These are phyloP conservation scores for Rhopalosiphum nymphaeae DNA, from an alignment of 2,888 invertebrate species.

Conservation along the genomic window DNA sequence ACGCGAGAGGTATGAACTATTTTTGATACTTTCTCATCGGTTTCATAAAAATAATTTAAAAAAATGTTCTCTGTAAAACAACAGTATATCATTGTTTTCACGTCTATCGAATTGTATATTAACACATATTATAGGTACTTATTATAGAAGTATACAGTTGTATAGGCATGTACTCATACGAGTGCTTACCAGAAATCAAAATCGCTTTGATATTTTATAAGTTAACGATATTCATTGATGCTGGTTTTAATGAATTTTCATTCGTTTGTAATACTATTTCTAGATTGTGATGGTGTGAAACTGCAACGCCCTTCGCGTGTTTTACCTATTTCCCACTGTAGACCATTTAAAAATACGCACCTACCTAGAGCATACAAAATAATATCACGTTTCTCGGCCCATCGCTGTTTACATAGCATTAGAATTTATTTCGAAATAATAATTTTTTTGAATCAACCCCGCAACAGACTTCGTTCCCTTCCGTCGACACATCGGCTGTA, in stretches of 20 bases:
- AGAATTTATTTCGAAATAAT: constrained; percentile 5
- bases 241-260: background rate
- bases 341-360: background rate
- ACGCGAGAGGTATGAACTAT: background rate
- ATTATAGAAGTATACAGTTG: background rate
- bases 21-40: background rate
- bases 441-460: background rate
- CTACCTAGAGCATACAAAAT: background rate
- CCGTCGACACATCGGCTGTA: background rate
- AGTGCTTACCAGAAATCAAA: background rate
- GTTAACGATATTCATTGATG: background rate
- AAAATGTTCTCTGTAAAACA: background rate
- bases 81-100: background rate
- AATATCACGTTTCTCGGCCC: background rate
- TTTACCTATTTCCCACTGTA: background rate
- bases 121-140: background rate
- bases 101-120: background rate
- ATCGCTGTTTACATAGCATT: background rate
- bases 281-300: background rate
- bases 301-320: background rate
- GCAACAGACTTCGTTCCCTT: no score
- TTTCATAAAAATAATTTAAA: background rate
- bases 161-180: background rate
- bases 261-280: background rate
- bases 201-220: background rate